Conservation (phyloP, 2,797 vertebrate genomes). For the Enteromius anoplus region DNA sequence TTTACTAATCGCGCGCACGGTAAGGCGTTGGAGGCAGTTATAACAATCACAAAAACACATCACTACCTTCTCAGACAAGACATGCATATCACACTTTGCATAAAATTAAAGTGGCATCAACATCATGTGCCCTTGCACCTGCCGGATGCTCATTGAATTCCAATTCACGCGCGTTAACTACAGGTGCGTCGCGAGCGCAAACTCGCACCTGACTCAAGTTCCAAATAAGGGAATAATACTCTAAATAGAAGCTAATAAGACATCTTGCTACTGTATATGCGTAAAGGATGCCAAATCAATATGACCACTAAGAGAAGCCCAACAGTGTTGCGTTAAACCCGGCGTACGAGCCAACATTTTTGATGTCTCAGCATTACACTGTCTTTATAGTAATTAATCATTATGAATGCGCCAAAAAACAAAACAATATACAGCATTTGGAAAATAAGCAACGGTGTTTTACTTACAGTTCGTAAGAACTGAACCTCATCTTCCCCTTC, state of each 20-base stretch:
- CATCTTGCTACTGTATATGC: neutral
- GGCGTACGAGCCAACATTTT: slow-evolving; percentile 13
- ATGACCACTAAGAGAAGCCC: neutral
- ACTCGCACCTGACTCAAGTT: slow-evolving; percentile 61
- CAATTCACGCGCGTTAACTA: slow-evolving; percentile 61
- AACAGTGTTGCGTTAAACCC: slow-evolving; percentile 10
- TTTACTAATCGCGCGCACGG: neutral
- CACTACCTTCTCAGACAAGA: neutral
- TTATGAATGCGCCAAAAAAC: slow-evolving; percentile 20
- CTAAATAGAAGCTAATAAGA: neutral
- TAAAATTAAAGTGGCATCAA: neutral
- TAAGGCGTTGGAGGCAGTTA: neutral
- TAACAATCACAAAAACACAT: neutral
- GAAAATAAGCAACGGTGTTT: slow-evolving; percentile 45
- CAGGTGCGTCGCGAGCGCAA: slow-evolving; percentile 68
- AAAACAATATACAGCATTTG: neutral
- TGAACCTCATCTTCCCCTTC: slow-evolving; percentile 99
- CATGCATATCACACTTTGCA: neutral
- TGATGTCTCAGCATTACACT: slow-evolving; percentile 36
- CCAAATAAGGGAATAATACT: slow-evolving; percentile 27
- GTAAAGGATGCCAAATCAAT: neutral
- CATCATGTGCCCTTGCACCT: slow-evolving; percentile 65
- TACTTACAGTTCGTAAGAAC: slow-evolving; percentile 98
- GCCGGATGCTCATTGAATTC: slow-evolving; percentile 63
- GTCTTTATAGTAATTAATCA: slow-evolving; percentile 12